Evolutionary conservation across 2,797 vertebrate species (phyloP).

Genomic region (Alcedo atthis): DNA sequence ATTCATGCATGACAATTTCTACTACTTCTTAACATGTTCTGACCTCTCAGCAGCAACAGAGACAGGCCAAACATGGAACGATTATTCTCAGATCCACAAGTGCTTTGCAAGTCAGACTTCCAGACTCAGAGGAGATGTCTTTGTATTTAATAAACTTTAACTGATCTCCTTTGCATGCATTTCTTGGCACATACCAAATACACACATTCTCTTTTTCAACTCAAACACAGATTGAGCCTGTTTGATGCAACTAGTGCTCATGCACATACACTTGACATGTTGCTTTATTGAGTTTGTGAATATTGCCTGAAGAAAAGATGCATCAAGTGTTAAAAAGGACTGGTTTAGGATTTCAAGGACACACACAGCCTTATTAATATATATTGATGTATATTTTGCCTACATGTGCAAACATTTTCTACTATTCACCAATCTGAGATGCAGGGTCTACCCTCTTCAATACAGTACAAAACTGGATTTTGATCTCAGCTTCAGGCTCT

Average conservation of each 20-base stretch:
- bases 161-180: neutral
- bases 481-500: neutral
- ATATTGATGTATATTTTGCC: neutral
- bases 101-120: neutral
- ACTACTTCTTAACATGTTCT: neutral
- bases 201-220: neutral
- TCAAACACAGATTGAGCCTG: neutral
- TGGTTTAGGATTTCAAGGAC: neutral
- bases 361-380: neutral
- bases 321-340: neutral
- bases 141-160: neutral
- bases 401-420: neutral
- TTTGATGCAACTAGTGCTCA: neutral
- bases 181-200: neutral
- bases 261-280: neutral
- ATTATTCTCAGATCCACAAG: neutral
- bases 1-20: neutral
- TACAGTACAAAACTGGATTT: neutral
- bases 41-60: neutral
- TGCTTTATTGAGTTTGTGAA: neutral
- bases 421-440: neutral
- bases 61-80: neutral
- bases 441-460: neutral
- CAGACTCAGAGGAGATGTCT: neutral
- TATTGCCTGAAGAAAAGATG: neutral